These are phyloP conservation scores for Lordiphosa collinella DNA, from an alignment of 1,140 invertebrate species.

Conservation along the genomic window DNA sequence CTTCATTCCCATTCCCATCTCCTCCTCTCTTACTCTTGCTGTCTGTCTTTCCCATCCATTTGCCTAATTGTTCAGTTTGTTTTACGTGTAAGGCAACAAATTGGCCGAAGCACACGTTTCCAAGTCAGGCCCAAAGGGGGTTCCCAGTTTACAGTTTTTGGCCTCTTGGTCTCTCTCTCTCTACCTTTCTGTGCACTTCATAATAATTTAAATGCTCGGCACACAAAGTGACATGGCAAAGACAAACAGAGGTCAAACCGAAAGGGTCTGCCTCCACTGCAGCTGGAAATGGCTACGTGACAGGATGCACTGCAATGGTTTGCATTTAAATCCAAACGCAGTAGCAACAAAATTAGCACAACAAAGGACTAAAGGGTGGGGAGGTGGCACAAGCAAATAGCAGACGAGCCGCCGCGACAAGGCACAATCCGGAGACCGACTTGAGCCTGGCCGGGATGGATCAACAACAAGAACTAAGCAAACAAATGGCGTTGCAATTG, in stretches of 20 bases:
- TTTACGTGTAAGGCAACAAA: conserved; percentile 76
- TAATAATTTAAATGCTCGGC: conserved; percentile 78
- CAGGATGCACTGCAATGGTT: conserved; percentile 67
- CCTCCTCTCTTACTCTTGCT: conserved; percentile 9
- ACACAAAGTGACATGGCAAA: conserved; percentile 75
- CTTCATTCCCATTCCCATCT: conserved; percentile 11
- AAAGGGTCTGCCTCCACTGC: conserved; percentile 16
- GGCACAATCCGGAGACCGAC: conserved; percentile 10
- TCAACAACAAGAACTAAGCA: conserved; percentile 66
- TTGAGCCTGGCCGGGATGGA: conserved; percentile 31
- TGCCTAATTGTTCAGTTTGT: conserved; percentile 77
- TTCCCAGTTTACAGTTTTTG: not conserved
- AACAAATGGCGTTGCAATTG: conserved; percentile 78
- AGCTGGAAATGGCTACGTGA: conserved; percentile 73
- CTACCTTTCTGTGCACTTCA: conserved; percentile 26
- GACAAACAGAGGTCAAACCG: conserved; percentile 72
- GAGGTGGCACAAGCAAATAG: conserved; percentile 52
- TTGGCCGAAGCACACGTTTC: conserved; percentile 72
- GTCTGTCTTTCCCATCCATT: conserved; percentile 46
- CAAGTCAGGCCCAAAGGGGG: conserved; percentile 14
- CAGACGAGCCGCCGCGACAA: conserved; percentile 44
- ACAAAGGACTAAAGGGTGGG: conserved; percentile 45
- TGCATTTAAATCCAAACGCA: conserved; percentile 69
- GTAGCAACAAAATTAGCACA: conserved; percentile 68
- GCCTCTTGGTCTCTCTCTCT: not conserved